A percentile compares a stretch with the other conserved stretches of the same genome.
Conservation (phyloP, 1,140 invertebrate genomes). For the Globodera rostochiensis region DNA sequence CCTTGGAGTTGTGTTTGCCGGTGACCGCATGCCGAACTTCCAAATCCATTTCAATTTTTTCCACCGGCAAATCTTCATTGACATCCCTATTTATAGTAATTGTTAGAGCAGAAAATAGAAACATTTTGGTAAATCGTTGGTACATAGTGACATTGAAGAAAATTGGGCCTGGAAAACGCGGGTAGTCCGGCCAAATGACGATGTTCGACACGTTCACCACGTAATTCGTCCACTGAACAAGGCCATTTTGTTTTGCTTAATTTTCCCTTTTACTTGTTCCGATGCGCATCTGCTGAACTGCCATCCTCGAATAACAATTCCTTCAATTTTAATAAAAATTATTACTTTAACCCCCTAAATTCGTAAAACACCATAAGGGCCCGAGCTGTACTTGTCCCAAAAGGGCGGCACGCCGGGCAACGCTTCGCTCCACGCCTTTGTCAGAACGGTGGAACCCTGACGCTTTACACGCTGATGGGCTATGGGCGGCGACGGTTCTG, state of each 20-base stretch:
- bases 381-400: conserved; percentile 64
- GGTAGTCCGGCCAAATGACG: conserved; percentile 65
- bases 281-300: conserved; percentile 63
- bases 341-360: background rate
- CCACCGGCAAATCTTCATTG: conserved; percentile 59
- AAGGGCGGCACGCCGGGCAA: conserved; percentile 60
- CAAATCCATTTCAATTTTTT: conserved; percentile 65
- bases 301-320: conserved; percentile 64
- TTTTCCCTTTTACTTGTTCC: conserved; percentile 53
- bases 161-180: conserved; percentile 64
- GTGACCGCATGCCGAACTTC: conserved; percentile 65
- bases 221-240: conserved; percentile 63
- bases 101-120: background rate
- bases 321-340: conserved; percentile 4
- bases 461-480: conserved; percentile 35
- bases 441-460: conserved; percentile 48
- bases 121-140: background rate
- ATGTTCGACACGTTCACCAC: conserved; percentile 65
- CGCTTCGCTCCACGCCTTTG: conserved; percentile 61
- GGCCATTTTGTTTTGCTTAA: background rate
- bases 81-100: conserved; percentile 40
- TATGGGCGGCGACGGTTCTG: background rate
- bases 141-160: conserved; percentile 66
- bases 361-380: conserved; percentile 51
- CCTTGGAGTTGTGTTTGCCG: conserved; percentile 62